Base-by-base conservation (phyloP, 2,113 vertebrate genomes). In the Elaphurus davidianus region DNA sequence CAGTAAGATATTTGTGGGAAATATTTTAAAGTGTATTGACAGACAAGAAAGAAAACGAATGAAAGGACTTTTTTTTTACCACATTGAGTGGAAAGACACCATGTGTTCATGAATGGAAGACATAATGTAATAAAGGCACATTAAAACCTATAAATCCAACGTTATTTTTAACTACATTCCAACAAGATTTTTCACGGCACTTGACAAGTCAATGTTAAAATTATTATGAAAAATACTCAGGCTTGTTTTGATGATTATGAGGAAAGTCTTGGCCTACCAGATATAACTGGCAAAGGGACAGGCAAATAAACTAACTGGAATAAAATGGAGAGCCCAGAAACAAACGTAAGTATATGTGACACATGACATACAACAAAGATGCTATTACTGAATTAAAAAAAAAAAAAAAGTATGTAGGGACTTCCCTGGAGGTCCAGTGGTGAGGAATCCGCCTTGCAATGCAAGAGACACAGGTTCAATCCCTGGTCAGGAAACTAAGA, bases 111-210 rank as follows among this genome's bases (percentile, higher is more conserved):
- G 25, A 54, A 87, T 55, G 11, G 14, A 93, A 93, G 36, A 87
- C 30, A 17, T 50, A 76, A 40, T 40, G 14, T 91, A 25, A 59
- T 74, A 76, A 79, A 30, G 14, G 60, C 57, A 87, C 43, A 92
- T 81, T 60, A 96, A 91, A 82, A 90, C 28, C 13, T 87, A 27
- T 67, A 93, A 79, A 81, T 82, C 13, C 67, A 97, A 25, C 25
- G 52, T 64, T 43, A 95, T 45, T 96, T 92, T 60, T 30, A 90
- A 92, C 25, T 92, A 87, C 81, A 90, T 94, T 93, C n/a, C 45
- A 90, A 81, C 11, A 21, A 81, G 14, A 11, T 76, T 95, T 92
- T 83, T 82, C 60, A 82, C 9, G 40, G 55, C 86, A 90, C 13
- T 83, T 47, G 21, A 83, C 55, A 97, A 86, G 28, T 36, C 90